A percentile compares a stretch with the other conserved stretches of the same genome.
Evolutionary conservation across 1,140 invertebrate species (phyloP).

Genomic region (Brachionus koreanus): DNA sequence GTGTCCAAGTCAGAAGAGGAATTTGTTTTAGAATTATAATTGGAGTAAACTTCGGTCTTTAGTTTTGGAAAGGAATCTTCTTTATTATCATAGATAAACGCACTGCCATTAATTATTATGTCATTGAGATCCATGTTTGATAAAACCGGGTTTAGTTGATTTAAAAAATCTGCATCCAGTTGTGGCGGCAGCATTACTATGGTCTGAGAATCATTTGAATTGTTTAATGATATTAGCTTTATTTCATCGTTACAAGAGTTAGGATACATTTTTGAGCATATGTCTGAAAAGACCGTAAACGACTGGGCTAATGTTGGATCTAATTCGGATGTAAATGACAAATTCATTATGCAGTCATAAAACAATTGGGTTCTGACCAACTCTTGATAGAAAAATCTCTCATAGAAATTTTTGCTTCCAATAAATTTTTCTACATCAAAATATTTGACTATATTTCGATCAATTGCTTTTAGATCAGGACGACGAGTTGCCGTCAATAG

Average conservation of each 20-base stretch:
- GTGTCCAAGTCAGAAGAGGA: background rate
- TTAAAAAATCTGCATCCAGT: constrained; percentile 43
- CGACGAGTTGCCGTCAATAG: constrained; percentile 89
- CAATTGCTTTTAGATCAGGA: constrained; percentile 80
- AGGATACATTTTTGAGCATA: constrained; percentile 76
- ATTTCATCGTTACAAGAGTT: constrained; percentile 57
- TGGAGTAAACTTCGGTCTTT: background rate
- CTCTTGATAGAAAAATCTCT: constrained; percentile 83
- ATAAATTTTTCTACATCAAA: constrained; percentile 62
- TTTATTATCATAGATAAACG: constrained; percentile 34
- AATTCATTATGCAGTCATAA: constrained; percentile 94
- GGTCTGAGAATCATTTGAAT: constrained; percentile 74
- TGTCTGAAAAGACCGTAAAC: constrained; percentile 78
- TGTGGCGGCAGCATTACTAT: constrained; percentile 95
- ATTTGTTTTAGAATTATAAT: background rate
- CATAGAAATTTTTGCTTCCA: constrained; percentile 69
- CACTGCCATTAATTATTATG: background rate
- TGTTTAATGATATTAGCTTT: constrained; percentile 71
- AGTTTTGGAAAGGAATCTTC: constrained; percentile 13
- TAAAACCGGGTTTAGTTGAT: background rate
- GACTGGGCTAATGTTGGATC: constrained; percentile 72
- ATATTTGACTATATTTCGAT: constrained; percentile 65
- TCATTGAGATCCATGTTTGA: background rate
- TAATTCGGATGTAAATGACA: constrained; percentile 94
- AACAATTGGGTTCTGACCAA: constrained; percentile 94